Evolutionary conservation across 2,888 invertebrate genomes (phyloP).

Genomic region (Zootermopsis nevadensis): DNA sequence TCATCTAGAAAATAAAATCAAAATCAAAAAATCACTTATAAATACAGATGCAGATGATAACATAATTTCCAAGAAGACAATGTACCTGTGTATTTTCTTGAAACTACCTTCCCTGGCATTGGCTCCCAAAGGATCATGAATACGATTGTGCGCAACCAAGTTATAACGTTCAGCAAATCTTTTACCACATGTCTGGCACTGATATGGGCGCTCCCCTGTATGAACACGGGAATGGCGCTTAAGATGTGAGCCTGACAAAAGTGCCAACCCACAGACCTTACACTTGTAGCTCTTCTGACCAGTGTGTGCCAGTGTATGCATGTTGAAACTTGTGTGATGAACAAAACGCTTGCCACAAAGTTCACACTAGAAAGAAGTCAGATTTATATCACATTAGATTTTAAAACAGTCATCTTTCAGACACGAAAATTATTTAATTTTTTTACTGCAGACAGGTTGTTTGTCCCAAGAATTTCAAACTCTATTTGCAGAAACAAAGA

Average conservation of each 20-base stretch:
- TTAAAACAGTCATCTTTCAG: too few relatives aligned
- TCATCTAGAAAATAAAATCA: too few relatives aligned
- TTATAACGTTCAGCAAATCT: constrained; percentile 70
- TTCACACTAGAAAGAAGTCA: constrained; percentile 65
- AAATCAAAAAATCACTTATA: too few relatives aligned
- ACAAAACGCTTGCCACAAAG: constrained; percentile 74
- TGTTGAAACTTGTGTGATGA: constrained; percentile 77
- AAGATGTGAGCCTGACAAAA: constrained; percentile 74
- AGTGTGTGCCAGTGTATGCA: constrained; percentile 75
- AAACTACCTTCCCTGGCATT: constrained; percentile 50
- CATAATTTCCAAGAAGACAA: background rate
- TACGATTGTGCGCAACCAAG: constrained; percentile 60
- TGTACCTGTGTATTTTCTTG: constrained; percentile 58
- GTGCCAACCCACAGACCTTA: constrained; percentile 70
- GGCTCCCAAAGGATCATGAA: constrained; percentile 44
- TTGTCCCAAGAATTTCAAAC: too few relatives aligned
- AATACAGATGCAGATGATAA: too few relatives aligned
- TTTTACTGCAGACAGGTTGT: too few relatives aligned
- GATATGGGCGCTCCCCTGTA: constrained; percentile 70
- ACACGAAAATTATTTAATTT: too few relatives aligned
- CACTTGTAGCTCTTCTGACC: constrained; percentile 72
- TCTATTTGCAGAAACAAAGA: too few relatives aligned
- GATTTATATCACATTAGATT: background rate
- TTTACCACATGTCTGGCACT: constrained; percentile 70
- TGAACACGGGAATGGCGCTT: constrained; percentile 76